These are phyloP conservation scores for Scaptomyza polygonia DNA, from an alignment of 2,888 invertebrate species.

Conservation along the genomic window DNA sequence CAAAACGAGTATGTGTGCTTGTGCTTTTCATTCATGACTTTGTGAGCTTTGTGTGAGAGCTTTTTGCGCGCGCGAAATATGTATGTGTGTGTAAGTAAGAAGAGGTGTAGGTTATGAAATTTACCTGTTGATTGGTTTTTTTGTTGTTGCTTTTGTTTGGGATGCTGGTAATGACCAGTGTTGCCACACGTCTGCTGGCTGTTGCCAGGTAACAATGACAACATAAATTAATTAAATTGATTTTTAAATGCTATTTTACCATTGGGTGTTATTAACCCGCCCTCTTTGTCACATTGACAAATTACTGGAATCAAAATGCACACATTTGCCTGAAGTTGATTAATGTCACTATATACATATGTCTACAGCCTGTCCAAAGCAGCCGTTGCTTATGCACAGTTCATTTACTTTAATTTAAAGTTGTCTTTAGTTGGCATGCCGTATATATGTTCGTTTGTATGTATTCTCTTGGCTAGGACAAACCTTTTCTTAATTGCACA, in stretches of 20 bases:
- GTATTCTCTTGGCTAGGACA: neutral
- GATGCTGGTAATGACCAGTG: slow-evolving; percentile 45
- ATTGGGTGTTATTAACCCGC: slow-evolving; percentile 49
- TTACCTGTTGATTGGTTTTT: slow-evolving; percentile 63
- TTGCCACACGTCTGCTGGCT: slow-evolving; percentile 45
- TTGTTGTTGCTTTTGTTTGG: neutral
- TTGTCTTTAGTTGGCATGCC: neutral
- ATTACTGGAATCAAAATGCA: slow-evolving; percentile 50
- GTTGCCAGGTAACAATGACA: slow-evolving; percentile 61
- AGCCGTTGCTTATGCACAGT: slow-evolving; percentile 33
- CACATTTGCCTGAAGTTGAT: slow-evolving; percentile 58
- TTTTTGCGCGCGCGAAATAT: slow-evolving; percentile 29
- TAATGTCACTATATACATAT: slow-evolving; percentile 50
- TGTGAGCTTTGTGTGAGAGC: slow-evolving; percentile 55
- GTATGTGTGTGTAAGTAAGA: neutral
- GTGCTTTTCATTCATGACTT: slow-evolving; percentile 72
- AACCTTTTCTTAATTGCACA: slow-evolving; percentile 7
- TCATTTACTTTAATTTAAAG: slow-evolving; percentile 44
- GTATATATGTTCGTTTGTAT: too few relatives aligned
- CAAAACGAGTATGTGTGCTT: slow-evolving; percentile 7
- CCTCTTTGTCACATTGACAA: slow-evolving; percentile 66
- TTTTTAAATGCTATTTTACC: slow-evolving; percentile 52
- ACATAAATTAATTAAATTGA: slow-evolving; percentile 78
- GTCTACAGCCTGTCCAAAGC: slow-evolving; percentile 44
- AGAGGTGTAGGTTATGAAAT: slow-evolving; percentile 12